Conservation (phyloP, 2,113 vertebrate genomes). For the Chloebia gouldiae region DNA sequence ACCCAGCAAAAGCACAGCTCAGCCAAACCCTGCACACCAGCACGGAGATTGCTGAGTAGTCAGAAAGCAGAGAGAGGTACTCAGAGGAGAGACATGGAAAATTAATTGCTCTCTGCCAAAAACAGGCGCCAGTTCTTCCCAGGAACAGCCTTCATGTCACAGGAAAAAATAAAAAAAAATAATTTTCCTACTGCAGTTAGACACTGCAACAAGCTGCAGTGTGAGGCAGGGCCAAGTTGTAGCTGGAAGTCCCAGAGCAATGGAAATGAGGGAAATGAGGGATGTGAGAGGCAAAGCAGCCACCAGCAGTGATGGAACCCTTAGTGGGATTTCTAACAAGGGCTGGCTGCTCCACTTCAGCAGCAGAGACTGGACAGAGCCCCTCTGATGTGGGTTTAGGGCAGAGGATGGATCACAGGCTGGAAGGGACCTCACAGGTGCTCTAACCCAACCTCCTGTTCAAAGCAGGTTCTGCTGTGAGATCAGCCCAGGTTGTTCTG, state of each 20-base stretch:
- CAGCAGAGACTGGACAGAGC: background rate
- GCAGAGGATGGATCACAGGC: background rate
- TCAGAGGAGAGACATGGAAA: background rate
- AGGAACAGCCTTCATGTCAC: background rate
- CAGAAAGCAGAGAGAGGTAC: background rate
- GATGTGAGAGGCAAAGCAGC: background rate
- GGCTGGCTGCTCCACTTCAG: background rate
- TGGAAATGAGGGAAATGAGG: background rate
- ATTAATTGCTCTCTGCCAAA: conserved; percentile 14
- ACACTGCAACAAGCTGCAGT: background rate
- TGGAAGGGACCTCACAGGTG: background rate
- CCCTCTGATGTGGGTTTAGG: background rate
- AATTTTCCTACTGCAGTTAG: background rate
- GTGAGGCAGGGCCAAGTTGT: background rate
- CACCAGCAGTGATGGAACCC: background rate
- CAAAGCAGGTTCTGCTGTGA: background rate
- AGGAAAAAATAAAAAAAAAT: background rate
- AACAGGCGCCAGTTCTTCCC: background rate
- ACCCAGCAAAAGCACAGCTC: background rate
- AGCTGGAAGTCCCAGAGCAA: background rate
- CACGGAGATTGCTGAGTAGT: background rate
- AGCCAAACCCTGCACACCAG: background rate
- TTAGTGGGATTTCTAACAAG: background rate
- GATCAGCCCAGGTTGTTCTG: background rate
- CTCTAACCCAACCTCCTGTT: background rate